These are phyloP conservation scores for Pseudorectes ferrugineus DNA, from an alignment of 2,113 vertebrate genomes.

Conservation along the genomic window DNA sequence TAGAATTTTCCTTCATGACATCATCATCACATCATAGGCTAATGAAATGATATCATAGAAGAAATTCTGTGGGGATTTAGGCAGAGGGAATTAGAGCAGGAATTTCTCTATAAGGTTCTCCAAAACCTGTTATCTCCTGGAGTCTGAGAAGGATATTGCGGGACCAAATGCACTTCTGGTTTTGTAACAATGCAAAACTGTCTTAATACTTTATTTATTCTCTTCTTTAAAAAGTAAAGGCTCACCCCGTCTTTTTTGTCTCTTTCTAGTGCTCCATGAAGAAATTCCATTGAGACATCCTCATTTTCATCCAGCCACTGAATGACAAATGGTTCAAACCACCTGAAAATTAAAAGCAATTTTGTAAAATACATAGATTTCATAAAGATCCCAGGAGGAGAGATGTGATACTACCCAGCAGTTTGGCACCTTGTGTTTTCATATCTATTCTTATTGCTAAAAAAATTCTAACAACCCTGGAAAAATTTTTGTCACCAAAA, in stretches of 20 bases:
- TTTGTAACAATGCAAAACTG: background rate
- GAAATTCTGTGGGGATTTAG: background rate
- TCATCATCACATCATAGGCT: background rate
- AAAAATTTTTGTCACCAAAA: background rate
- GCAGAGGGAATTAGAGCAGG: background rate
- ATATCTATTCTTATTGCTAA: background rate
- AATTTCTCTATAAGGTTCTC: background rate
- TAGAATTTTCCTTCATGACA: background rate
- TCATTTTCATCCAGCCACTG: conserved; percentile 99
- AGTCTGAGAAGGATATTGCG: background rate
- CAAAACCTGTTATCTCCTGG: background rate
- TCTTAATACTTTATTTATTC: background rate
- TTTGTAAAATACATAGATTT: background rate
- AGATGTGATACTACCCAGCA: background rate
- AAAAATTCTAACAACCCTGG: background rate
- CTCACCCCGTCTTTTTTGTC: conserved; percentile 98
- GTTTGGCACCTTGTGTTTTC: background rate
- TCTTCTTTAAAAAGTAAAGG: background rate
- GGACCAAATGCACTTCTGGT: background rate
- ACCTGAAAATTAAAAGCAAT: conserved; percentile 69
- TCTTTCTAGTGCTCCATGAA: conserved; percentile 92
- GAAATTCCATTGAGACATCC: conserved; percentile 95
- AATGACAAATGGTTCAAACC: conserved; percentile 98
- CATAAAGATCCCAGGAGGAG: background rate
- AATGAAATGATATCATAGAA: background rate